Percentiles rank a stretch among this genome's conserved stretches.
These are phyloP conservation scores for Xiphophorus maculatus DNA, from an alignment of 2,113 vertebrate genomes.

Conservation along the genomic window DNA sequence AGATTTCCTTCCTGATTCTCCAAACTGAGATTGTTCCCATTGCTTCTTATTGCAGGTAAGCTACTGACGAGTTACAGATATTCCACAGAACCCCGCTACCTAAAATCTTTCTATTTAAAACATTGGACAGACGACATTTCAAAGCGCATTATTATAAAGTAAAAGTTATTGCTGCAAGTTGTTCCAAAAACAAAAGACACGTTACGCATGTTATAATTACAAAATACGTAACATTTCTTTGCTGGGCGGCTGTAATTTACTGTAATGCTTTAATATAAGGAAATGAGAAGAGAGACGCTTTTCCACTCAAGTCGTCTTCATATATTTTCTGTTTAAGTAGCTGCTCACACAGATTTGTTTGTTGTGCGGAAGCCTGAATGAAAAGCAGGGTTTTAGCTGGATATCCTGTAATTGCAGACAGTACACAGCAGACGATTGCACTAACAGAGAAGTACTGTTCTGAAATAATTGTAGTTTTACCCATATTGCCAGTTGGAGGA, in stretches of 20 bases:
- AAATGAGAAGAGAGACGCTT: neutral
- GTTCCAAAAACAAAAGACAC: neutral
- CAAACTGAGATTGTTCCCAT: too few relatives aligned
- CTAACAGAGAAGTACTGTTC: neutral
- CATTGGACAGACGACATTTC: neutral
- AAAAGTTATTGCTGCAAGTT: neutral
- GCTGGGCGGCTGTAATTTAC: neutral
- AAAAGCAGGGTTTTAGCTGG: neutral
- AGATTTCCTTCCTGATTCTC: too few relatives aligned
- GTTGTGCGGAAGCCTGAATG: neutral
- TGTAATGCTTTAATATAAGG: neutral
- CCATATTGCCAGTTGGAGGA: neutral
- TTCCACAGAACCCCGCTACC: too few relatives aligned
- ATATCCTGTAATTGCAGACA: neutral
- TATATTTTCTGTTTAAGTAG: neutral
- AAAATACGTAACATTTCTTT: neutral
- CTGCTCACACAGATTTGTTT: neutral
- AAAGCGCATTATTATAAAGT: neutral
- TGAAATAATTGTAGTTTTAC: neutral
- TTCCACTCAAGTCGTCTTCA: neutral
- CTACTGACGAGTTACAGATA: too few relatives aligned
- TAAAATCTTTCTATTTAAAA: neutral
- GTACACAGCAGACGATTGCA: neutral
- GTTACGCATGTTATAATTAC: neutral
- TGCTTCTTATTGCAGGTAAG: too few relatives aligned